Evolutionary conservation across 2,888 invertebrate genomes (phyloP).

Genomic region (Drosophila sordidapex): DNA sequence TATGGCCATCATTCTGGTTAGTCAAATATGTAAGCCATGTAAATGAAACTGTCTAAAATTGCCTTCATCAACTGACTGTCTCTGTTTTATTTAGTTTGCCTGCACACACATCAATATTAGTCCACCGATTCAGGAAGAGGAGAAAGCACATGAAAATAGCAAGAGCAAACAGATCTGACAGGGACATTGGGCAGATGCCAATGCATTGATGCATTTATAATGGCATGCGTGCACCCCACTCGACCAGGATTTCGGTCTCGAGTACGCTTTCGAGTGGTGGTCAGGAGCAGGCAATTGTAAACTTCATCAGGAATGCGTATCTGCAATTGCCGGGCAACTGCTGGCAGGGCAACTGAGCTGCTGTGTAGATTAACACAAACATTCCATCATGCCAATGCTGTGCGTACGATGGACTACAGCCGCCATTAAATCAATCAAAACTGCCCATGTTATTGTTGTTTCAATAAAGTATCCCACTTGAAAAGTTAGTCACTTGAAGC

Average conservation of each 20-base stretch:
- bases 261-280: neutral
- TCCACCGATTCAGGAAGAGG: conserved; percentile 29
- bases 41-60: conserved; percentile 13
- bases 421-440: neutral
- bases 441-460: neutral
- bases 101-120: conserved; percentile 47
- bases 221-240: conserved; percentile 41
- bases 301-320: conserved; percentile 40
- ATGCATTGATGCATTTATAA: conserved; percentile 69
- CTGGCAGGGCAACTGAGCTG: conserved; percentile 10
- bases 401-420: conserved; percentile 19
- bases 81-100: conserved; percentile 6
- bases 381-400: neutral
- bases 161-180: conserved; percentile 34
- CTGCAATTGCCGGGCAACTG: conserved; percentile 8
- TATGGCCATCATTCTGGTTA: conserved; percentile 12
- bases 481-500: neutral
- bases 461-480: neutral
- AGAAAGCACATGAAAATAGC: conserved; percentile 7
- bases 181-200: conserved; percentile 63
- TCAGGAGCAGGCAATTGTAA: conserved; percentile 11
- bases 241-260: neutral
- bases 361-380: conserved; percentile 19
- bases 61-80: conserved; percentile 12
- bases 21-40: conserved; percentile 41